Conservation (phyloP, 2,888 invertebrate species). For the Polymixis flavicincta region DNA sequence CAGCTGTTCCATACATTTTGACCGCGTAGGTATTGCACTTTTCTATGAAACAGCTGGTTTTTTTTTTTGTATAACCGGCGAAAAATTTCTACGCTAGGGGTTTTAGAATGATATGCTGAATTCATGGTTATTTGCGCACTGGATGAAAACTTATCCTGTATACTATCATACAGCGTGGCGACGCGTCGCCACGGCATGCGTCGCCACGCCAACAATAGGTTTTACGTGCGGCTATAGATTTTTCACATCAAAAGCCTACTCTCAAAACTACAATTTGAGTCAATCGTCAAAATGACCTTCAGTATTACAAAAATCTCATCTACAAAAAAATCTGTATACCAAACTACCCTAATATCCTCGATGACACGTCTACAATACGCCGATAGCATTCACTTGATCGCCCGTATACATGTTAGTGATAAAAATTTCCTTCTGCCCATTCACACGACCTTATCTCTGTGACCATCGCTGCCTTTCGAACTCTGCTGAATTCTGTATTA, state of each 20-base stretch:
- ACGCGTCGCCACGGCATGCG: no score
- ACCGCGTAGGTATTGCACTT: no score
- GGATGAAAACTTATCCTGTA: no score
- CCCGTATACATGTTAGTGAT: slow-evolving; percentile 43
- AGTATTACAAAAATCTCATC: not conserved
- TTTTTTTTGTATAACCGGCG: no score
- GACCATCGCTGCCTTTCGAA: slow-evolving; percentile 49
- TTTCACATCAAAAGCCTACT: not conserved
- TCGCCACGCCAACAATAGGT: no score
- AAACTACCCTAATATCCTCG: slow-evolving; percentile 4
- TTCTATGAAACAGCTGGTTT: no score
- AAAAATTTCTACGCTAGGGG: no score
- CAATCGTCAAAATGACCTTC: not conserved
- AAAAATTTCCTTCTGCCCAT: slow-evolving; percentile 51
- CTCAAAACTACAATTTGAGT: not conserved
- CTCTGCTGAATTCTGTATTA: slow-evolving; percentile 60
- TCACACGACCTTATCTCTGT: slow-evolving; percentile 50
- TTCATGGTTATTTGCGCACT: no score
- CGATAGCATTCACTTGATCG: slow-evolving; percentile 48
- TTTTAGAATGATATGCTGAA: no score
- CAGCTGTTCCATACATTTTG: no score
- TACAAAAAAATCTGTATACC: not conserved
- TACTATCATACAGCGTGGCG: no score
- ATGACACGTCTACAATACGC: slow-evolving; percentile 29
- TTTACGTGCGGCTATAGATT: no score